These are phyloP conservation scores for Sebastes taczanowskii DNA, from an alignment of 2,797 vertebrate genomes.

Conservation along the genomic window DNA sequence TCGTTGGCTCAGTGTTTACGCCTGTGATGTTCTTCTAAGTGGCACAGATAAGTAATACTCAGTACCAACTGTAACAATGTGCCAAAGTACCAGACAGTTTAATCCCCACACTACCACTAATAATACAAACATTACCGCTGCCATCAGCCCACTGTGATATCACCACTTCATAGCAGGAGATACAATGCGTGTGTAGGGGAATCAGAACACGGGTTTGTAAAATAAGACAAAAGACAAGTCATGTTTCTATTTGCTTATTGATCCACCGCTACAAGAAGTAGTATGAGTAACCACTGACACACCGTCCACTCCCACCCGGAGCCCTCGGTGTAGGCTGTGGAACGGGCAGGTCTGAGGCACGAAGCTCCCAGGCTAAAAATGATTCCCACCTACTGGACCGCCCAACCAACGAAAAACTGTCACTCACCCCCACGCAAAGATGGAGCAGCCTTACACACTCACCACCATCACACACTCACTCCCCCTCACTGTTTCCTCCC, in stretches of 20 bases:
- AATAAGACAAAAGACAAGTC: conserved; percentile 32
- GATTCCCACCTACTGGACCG: conserved; percentile 33
- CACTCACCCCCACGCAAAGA: conserved; percentile 44
- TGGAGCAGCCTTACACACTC: not conserved
- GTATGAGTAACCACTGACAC: conserved; percentile 67
- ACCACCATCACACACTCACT: conserved; percentile 10
- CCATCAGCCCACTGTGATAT: conserved; percentile 11
- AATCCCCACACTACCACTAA: not conserved
- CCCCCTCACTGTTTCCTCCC: conserved; percentile 31
- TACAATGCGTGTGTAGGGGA: not conserved
- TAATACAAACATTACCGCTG: conserved; percentile 11
- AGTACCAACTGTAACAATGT: not conserved
- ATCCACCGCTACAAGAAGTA: conserved; percentile 40
- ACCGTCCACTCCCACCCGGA: conserved; percentile 48
- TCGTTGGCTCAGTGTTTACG: not conserved
- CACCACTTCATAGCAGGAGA: not conserved
- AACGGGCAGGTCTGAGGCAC: conserved; percentile 38
- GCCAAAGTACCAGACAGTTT: conserved; percentile 16
- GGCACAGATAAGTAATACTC: not conserved
- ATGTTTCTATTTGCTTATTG: conserved; percentile 25
- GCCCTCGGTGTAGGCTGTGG: conserved; percentile 39
- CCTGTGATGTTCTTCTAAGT: not conserved
- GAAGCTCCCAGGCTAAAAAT: conserved; percentile 61
- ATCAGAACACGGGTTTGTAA: not conserved
- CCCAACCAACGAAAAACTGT: conserved; percentile 10